These are phyloP conservation scores for Fabriciana adippe DNA, from an alignment of 2,888 invertebrate genomes.

Conservation along the genomic window DNA sequence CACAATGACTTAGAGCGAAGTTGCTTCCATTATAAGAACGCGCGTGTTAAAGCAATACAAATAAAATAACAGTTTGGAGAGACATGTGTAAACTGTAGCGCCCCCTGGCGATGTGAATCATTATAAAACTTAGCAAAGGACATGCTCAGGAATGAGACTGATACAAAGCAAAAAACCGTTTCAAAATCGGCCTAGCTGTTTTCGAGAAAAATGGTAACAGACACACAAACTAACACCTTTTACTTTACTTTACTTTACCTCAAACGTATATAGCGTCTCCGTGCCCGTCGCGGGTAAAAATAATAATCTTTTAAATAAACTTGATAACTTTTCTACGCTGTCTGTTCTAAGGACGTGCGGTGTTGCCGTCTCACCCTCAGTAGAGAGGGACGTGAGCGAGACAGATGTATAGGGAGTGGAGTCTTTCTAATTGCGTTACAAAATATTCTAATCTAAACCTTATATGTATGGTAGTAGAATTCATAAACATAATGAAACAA, in stretches of 20 bases:
- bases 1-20: too few relatives aligned
- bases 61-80: too few relatives aligned
- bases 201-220: neutral
- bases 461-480: neutral
- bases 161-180: too few relatives aligned
- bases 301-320: neutral
- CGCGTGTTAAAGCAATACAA: too few relatives aligned
- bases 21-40: too few relatives aligned
- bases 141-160: too few relatives aligned
- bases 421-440: conserved; percentile 12
- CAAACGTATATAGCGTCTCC: neutral
- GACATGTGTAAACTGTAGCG: too few relatives aligned
- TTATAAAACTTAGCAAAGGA: too few relatives aligned
- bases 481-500: neutral
- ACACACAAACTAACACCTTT: neutral
- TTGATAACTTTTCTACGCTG: conserved; percentile 8
- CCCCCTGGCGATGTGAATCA: too few relatives aligned
- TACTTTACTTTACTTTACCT: too few relatives aligned
- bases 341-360: conserved; percentile 21
- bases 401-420: conserved; percentile 18
- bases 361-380: conserved; percentile 27
- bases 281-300: too few relatives aligned
- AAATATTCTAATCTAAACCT: neutral
- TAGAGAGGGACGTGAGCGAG: conserved; percentile 18
- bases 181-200: too few relatives aligned